These are phyloP conservation scores for Nannoperca australis DNA, from an alignment of 2,797 vertebrate species.

Conservation along the genomic window DNA sequence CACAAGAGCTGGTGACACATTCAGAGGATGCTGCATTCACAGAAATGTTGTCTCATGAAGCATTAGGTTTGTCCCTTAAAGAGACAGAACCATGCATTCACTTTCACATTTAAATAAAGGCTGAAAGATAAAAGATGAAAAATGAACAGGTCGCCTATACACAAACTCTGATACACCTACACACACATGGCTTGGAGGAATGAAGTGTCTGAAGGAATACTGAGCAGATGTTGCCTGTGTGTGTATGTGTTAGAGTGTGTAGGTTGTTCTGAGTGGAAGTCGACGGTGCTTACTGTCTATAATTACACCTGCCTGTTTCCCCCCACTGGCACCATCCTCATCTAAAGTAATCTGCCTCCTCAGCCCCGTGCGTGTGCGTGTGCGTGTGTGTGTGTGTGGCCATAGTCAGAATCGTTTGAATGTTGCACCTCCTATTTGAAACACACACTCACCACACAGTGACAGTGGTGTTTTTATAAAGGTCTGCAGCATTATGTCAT, in stretches of 20 bases:
- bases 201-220: slow-evolving; percentile 16
- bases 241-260: slow-evolving; percentile 23
- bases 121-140: neutral
- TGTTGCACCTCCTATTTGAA: slow-evolving; percentile 75
- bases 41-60: slow-evolving; percentile 30
- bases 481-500: slow-evolving; percentile 80
- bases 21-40: slow-evolving; percentile 39
- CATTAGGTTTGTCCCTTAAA: slow-evolving; percentile 35
- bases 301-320: slow-evolving; percentile 85
- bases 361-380: slow-evolving; percentile 45
- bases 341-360: slow-evolving; percentile 78
- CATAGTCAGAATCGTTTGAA: slow-evolving; percentile 66
- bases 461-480: slow-evolving; percentile 77
- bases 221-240: slow-evolving; percentile 21
- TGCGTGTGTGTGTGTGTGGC: slow-evolving; percentile 6
- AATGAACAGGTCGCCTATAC: neutral
- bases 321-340: slow-evolving; percentile 73
- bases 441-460: slow-evolving; percentile 57
- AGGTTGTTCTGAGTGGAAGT: slow-evolving; percentile 46
- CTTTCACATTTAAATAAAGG: neutral
- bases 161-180: slow-evolving; percentile 11
- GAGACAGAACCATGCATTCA: neutral
- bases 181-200: neutral
- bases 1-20: slow-evolving; percentile 54
- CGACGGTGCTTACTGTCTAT: slow-evolving; percentile 76